Conservation (phyloP, 1,140 invertebrate genomes). For the Lordiphosa collinella region DNA sequence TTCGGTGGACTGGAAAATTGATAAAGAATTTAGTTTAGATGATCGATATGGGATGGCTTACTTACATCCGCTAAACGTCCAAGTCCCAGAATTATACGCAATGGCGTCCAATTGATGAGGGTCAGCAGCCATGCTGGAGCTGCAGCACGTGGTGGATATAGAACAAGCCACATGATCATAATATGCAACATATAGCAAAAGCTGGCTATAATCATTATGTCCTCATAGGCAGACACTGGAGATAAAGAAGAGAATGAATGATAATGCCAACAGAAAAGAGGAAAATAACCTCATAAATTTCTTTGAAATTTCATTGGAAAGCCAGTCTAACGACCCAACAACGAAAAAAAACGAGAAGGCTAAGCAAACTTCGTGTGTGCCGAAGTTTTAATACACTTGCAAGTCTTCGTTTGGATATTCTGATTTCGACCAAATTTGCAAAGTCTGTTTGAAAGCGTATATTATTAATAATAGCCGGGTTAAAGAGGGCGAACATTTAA, state of each 20-base stretch:
- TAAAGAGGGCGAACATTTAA: too few species aligned
- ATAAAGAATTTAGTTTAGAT: background rate
- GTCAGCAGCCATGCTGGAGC: conserved; percentile 25
- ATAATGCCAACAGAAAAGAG: too few species aligned
- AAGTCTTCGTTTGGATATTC: too few species aligned
- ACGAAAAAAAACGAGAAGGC: too few species aligned
- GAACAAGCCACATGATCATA: conserved; percentile 57
- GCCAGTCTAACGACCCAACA: too few species aligned
- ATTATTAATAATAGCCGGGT: too few species aligned
- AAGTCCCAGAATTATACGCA: conserved; percentile 52
- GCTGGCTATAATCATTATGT: conserved; percentile 39
- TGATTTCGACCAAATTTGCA: too few species aligned
- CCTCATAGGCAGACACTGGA: conserved; percentile 54
- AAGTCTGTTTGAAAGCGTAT: too few species aligned
- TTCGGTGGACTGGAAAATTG: conserved; percentile 29
- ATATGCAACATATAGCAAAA: conserved; percentile 71
- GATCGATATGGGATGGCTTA: background rate
- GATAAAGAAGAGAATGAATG: background rate
- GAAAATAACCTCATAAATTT: too few species aligned
- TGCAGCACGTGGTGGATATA: conserved; percentile 53
- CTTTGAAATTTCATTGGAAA: too few species aligned
- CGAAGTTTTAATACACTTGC: too few species aligned
- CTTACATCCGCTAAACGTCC: conserved; percentile 53
- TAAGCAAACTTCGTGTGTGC: too few species aligned
- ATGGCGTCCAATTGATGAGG: conserved; percentile 35